Percentiles rank a stretch among this genome's conserved stretches.
These are phyloP conservation scores for Hyphantria cunea DNA, from an alignment of 1,140 invertebrate species.

Conservation along the genomic window DNA sequence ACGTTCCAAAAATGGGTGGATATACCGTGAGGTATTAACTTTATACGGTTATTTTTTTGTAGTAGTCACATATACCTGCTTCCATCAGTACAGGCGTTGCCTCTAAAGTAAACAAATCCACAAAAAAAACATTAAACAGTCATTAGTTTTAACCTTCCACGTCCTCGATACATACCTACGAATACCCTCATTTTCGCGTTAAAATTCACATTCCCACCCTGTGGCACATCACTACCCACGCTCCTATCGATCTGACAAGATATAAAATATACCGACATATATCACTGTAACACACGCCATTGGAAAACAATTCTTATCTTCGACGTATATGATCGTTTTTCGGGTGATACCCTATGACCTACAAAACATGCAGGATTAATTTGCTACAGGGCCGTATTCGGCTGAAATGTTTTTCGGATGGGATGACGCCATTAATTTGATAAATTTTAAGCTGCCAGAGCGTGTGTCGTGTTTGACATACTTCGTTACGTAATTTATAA, in stretches of 20 bases:
- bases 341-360: conserved; percentile 37
- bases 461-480: conserved; percentile 16
- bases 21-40: no score
- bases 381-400: conserved; percentile 41
- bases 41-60: no score
- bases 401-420: conserved; percentile 30
- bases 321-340: conserved; percentile 30
- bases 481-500: neutral
- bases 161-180: no score
- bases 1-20: no score
- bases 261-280: conserved; percentile 30
- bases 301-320: conserved; percentile 34
- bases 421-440: conserved; percentile 45
- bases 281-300: conserved; percentile 27
- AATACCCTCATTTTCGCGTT: no score
- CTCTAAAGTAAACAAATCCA: no score
- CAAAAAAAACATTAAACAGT: no score
- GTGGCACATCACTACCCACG: conserved; percentile 21
- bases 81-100: no score
- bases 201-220: conserved; percentile 1
- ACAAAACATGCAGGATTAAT: conserved; percentile 51
- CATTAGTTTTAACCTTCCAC: no score
- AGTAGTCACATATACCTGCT: no score
- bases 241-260: conserved; percentile 37
- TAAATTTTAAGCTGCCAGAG: conserved; percentile 17